Evolutionary conservation across 2,797 vertebrate species (phyloP).

Genomic region (Champsocephalus gunnari): DNA sequence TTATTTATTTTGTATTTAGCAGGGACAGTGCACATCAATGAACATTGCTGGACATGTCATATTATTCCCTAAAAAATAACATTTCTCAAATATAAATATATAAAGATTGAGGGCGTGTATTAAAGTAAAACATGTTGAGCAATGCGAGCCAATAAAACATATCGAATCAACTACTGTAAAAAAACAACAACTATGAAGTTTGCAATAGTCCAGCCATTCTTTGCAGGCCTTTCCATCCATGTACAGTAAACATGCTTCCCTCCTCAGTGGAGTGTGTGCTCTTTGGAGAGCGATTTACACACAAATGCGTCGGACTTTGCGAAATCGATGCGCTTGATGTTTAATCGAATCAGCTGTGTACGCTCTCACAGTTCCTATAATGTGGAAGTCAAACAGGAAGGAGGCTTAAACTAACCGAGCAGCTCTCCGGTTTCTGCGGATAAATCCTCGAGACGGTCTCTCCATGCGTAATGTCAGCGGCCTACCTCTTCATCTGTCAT

Average conservation of each 20-base stretch:
- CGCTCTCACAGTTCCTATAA: constrained; percentile 52
- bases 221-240: constrained; percentile 4
- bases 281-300: constrained; percentile 32
- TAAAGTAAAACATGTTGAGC: constrained; percentile 9
- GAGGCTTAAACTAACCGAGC: constrained; percentile 68
- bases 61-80: background rate
- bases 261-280: background rate
- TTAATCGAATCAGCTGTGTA: constrained; percentile 57
- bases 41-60: no score
- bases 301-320: constrained; percentile 8
- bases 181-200: no score
- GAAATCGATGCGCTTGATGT: constrained; percentile 55
- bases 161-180: constrained; percentile 1
- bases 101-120: background rate
- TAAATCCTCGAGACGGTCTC: constrained; percentile 50
- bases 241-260: constrained; percentile 19
- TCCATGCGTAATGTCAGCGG: constrained; percentile 66
- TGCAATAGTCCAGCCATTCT: background rate
- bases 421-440: constrained; percentile 64
- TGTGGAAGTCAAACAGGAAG: constrained; percentile 75
- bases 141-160: constrained; percentile 5
- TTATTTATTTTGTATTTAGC: no score
- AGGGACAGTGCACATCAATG: no score
- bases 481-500: constrained; percentile 73
- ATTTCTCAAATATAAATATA: background rate